Evolutionary conservation across 37 sponge, comb jelly and placozoan genomes (phyloP).

Genomic region (Corticium candelabrum): DNA sequence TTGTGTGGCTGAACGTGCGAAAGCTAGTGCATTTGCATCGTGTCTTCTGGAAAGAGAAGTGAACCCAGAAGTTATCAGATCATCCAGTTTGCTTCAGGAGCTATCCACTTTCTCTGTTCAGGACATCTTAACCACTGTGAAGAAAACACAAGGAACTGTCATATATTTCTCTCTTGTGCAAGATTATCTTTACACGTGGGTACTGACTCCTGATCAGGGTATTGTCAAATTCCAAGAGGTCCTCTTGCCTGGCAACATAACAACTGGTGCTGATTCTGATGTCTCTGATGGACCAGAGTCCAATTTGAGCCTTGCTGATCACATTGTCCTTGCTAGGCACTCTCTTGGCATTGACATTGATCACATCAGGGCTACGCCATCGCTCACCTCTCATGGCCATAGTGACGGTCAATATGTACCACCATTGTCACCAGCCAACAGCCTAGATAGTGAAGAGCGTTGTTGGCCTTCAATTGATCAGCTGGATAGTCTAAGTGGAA

Average conservation of each 20-base stretch:
- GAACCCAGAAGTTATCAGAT: conserved; percentile 35
- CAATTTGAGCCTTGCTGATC: neutral
- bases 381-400: neutral
- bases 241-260: neutral
- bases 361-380: neutral
- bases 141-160: conserved; percentile 38
- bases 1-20: conserved; percentile 77
- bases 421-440: neutral
- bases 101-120: conserved; percentile 28
- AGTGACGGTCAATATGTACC: neutral
- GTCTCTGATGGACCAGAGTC: neutral
- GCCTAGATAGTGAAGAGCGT: neutral
- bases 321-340: neutral
- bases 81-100: conserved; percentile 46
- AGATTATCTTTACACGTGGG: conserved; percentile 76
- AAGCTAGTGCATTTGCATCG: conserved; percentile 52
- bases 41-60: conserved; percentile 44
- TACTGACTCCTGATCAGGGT: conserved; percentile 73
- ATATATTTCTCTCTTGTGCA: conserved; percentile 74
- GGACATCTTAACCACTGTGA: conserved; percentile 51
- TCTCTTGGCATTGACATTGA: neutral
- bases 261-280: neutral
- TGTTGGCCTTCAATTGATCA: no score
- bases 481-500: no score
- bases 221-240: conserved; percentile 70